Evolutionary conservation across 2,888 invertebrate species (phyloP).

Genomic region (Ischnura elegans): DNA sequence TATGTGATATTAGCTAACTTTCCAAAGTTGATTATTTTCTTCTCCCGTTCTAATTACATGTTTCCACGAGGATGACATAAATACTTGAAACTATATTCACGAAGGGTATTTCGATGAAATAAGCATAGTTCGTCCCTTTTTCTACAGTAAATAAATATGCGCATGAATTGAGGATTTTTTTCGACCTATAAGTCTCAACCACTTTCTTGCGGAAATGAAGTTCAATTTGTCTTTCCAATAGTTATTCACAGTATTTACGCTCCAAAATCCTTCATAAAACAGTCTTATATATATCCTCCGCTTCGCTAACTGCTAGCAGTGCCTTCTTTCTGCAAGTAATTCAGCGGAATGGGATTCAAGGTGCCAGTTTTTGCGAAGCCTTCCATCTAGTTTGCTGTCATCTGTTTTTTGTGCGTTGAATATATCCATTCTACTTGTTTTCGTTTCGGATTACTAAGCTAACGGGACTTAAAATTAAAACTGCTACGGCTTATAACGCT

Average conservation of each 20-base stretch:
- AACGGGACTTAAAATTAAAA: slow-evolving; percentile 21
- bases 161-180: too few relatives aligned
- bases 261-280: neutral
- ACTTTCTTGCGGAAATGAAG: too few relatives aligned
- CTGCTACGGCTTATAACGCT: neutral
- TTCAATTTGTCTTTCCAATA: too few relatives aligned
- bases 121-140: too few relatives aligned
- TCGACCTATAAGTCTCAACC: too few relatives aligned
- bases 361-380: neutral
- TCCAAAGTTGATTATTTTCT: too few relatives aligned
- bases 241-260: neutral
- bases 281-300: neutral
- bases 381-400: slow-evolving; percentile 5
- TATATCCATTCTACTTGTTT: neutral
- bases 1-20: too few relatives aligned
- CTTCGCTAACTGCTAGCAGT: neutral
- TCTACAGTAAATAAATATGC: too few relatives aligned
- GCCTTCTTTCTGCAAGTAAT: neutral
- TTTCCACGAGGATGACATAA: too few relatives aligned
- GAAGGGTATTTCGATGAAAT: too few relatives aligned
- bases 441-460: neutral
- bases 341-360: neutral
- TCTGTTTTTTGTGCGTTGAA: neutral
- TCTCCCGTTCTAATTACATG: too few relatives aligned
- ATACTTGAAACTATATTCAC: too few relatives aligned